These are phyloP conservation scores for Cantharis rustica DNA, from an alignment of 2,888 invertebrate genomes.

Conservation along the genomic window DNA sequence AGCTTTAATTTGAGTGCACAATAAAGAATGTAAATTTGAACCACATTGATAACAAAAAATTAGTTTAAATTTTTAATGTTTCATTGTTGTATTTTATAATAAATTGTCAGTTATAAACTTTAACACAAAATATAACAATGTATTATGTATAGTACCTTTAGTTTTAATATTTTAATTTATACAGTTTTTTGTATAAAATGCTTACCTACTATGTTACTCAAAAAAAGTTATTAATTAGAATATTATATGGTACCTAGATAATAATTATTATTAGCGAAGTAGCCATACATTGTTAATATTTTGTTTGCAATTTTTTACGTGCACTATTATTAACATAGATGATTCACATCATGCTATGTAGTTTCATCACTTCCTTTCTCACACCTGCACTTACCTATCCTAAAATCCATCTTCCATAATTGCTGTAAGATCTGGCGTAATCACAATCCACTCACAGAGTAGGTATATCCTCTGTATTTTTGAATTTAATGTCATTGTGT, in stretches of 20 bases:
- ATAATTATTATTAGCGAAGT: not conserved
- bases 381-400: conserved; percentile 39
- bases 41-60: not conserved
- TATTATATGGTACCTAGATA: not conserved
- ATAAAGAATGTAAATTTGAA: not conserved
- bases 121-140: not conserved
- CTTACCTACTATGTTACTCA: not conserved
- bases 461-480: not conserved
- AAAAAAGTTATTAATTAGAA: not conserved
- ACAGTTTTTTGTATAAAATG: not conserved
- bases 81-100: not conserved
- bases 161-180: not conserved
- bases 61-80: not conserved
- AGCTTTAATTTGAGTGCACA: not conserved
- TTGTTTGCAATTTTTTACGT: conserved; percentile 1
- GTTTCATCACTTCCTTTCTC: conserved; percentile 39
- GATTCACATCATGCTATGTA: conserved; percentile 19
- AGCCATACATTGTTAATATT: not conserved
- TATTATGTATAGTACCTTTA: not conserved
- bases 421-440: conserved; percentile 28
- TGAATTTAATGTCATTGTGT: not conserved
- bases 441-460: not conserved
- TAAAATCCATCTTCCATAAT: conserved; percentile 33
- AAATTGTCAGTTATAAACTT: not conserved
- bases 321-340: conserved; percentile 8